Conservation (phyloP, 2,888 invertebrate species). For the Invenusta paracnida region DNA sequence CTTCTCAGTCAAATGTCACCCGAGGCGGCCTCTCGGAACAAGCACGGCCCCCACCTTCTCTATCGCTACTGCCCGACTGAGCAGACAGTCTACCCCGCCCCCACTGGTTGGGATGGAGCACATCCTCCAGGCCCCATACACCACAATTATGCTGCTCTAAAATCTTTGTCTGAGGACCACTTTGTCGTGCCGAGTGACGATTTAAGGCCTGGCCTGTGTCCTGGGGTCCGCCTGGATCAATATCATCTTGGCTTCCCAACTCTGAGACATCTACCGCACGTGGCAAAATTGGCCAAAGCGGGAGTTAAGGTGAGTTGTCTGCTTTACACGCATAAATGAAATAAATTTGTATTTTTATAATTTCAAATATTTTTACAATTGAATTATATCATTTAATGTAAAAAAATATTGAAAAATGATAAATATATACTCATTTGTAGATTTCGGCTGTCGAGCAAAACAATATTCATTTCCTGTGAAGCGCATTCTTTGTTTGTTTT, state of each 20-base stretch:
- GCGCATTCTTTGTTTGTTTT: too few relatives aligned
- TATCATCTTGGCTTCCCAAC: conserved; percentile 88
- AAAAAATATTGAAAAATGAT: too few relatives aligned
- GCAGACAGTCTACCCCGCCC: conserved; percentile 52
- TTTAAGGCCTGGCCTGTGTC: conserved; percentile 67
- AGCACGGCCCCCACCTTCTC: conserved; percentile 78
- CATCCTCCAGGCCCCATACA: background rate
- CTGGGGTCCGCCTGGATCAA: conserved; percentile 68
- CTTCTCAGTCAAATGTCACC: conserved; percentile 73
- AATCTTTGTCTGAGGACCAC: background rate
- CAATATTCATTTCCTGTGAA: too few relatives aligned
- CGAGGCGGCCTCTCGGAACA: conserved; percentile 76
- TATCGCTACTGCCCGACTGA: conserved; percentile 66
- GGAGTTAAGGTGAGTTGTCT: conserved; percentile 82
- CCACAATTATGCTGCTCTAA: background rate
- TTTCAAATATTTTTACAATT: too few relatives aligned
- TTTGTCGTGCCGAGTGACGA: conserved; percentile 50
- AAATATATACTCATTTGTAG: too few relatives aligned
- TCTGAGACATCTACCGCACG: conserved; percentile 75
- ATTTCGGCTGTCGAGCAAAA: too few relatives aligned
- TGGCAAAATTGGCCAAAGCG: conserved; percentile 68
- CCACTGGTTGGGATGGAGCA: conserved; percentile 63
- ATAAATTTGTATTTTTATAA: too few relatives aligned
- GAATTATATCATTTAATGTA: too few relatives aligned
- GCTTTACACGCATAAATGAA: too few relatives aligned